Evolutionary conservation across 2,888 invertebrate species (phyloP), one percentile per base, ranked within the genome.

Genomic region (Anthrax anthrax): DNA sequence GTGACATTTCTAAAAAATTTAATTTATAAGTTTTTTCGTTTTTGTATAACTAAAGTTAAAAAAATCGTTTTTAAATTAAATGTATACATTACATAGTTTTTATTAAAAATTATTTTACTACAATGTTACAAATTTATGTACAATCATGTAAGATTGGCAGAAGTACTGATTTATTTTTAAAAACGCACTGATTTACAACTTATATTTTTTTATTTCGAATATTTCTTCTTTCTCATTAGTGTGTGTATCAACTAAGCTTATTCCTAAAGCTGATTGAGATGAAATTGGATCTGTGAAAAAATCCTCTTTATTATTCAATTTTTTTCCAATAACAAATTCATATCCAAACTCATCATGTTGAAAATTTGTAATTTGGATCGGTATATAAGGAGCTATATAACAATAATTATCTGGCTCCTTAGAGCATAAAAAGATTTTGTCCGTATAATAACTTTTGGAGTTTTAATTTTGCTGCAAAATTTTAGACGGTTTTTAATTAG

Each of bases 361-460:
- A 39, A 44, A 39, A 32, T 39, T 34, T 32, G 39, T 18, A n/a
- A 44, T 44, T 44, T 39, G 39, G 27, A 44, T 14, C 13, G 13
- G 39, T n/a, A 34, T 27, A n/a, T 18, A 18, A 39, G 44, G 39
- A 14, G 10, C 29, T 13, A 44, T 34, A 27, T 39, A 44, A 32
- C 44, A 44, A 39, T 16, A 44, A 44, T 44, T 39, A 32, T 44
- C 34, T 44, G 39, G 39, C 18, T 32, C 18, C 8, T 14, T 8
- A 10, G 27, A 6, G 18, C 39, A 32, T 39, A 44, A 32, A 44
- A 32, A 44, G 32, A 39, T 39, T 19, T 39, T 32, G 19, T 37
- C n/a, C 10, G 19, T 39, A 17, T 18, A 18, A 44, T 44, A 44
- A 39, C 16, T 37, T 44, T 18, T 4, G n/a, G 39, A 32, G 18